A percentile compares a stretch with the other conserved stretches of the same genome.
Evolutionary conservation across 2,797 vertebrate genomes (phyloP).

Genomic region (Acipenser oxyrinchus): DNA sequence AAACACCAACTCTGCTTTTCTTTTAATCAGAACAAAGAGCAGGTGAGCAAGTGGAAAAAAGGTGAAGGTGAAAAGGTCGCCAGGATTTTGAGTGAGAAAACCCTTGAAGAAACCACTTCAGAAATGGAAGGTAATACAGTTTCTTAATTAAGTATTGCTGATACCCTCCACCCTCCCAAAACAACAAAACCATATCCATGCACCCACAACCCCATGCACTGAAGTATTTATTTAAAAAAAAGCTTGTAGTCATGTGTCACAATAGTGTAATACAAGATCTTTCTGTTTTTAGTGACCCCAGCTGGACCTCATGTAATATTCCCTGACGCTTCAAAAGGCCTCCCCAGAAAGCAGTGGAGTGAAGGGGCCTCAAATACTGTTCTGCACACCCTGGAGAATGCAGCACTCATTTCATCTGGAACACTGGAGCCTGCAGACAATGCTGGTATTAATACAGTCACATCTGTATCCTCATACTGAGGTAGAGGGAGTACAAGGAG

Average conservation of each 20-base stretch:
- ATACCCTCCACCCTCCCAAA: not conserved
- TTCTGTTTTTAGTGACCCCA: not conserved
- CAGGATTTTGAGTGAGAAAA: conserved; percentile 45
- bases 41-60: conserved; percentile 34
- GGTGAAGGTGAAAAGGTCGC: conserved; percentile 46
- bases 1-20: too few relatives aligned
- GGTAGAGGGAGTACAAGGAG: not conserved
- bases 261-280: not conserved
- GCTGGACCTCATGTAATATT: conserved; percentile 10
- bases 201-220: not conserved
- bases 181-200: conserved; percentile 1
- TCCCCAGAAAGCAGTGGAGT: conserved; percentile 62
- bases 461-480: not conserved
- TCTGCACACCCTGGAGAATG: conserved; percentile 56
- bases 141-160: not conserved
- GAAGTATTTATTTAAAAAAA: not conserved
- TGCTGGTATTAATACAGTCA: conserved; percentile 17
- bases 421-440: conserved; percentile 34
- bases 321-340: conserved; percentile 7
- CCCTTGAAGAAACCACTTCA: conserved; percentile 37
- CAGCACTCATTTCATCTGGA: conserved; percentile 59
- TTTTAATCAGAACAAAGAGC: conserved; percentile 39
- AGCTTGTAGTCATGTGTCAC: not conserved
- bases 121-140: conserved; percentile 51
- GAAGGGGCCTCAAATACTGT: conserved; percentile 39